Evolutionary conservation across 2,888 invertebrate genomes (phyloP).

Genomic region (Ophion obscuratus): DNA sequence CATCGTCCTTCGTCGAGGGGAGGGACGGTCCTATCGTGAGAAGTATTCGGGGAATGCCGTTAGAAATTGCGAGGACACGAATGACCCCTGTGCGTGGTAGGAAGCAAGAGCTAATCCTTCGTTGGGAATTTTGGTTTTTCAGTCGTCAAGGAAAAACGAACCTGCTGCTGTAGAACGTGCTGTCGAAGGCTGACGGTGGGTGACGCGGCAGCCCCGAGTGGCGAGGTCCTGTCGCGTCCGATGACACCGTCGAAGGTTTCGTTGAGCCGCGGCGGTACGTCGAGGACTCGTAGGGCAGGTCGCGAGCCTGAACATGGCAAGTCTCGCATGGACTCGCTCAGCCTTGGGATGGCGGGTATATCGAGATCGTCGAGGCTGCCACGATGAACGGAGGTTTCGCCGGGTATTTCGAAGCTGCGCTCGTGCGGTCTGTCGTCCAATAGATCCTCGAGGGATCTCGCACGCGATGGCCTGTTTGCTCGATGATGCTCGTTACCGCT

Average conservation of each 20-base stretch:
- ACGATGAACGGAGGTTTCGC: constrained; percentile 76
- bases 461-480: constrained; percentile 86
- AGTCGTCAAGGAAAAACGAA: constrained; percentile 54
- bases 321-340: constrained; percentile 78
- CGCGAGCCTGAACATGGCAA: constrained; percentile 74
- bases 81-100: not conserved
- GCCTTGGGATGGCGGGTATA: constrained; percentile 79
- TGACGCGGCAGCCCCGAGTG: constrained; percentile 74
- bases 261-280: constrained; percentile 76
- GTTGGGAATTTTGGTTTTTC: not conserved
- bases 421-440: constrained; percentile 85
- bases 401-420: constrained; percentile 79
- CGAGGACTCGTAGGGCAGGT: constrained; percentile 73
- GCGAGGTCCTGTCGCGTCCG: constrained; percentile 76
- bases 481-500: constrained; percentile 84
- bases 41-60: no score
- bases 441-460: constrained; percentile 89
- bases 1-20: no score
- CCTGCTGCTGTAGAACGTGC: constrained; percentile 74
- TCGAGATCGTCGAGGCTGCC: constrained; percentile 80
- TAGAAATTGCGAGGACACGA: no score
- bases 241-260: constrained; percentile 79
- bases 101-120: no score
- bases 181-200: constrained; percentile 75
- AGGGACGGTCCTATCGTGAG: no score